These are phyloP conservation scores for Galeruca laticollis DNA, from an alignment of 2,888 invertebrate genomes.

Conservation along the genomic window DNA sequence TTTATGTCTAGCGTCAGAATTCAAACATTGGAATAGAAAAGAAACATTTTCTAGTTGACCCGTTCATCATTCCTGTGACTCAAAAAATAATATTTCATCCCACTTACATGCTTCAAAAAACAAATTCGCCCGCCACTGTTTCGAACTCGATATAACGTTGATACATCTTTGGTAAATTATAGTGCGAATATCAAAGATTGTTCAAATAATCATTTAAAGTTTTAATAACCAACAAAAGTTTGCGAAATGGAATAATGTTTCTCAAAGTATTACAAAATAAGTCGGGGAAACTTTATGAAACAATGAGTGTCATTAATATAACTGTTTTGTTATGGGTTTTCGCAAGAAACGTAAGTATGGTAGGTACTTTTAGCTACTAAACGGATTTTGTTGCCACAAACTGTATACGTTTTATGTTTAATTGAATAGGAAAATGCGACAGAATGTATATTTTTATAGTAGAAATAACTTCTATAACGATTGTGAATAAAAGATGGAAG, in stretches of 20 bases:
- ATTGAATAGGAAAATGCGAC: not conserved
- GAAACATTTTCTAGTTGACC: too few relatives aligned
- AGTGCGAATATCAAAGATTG: not conserved
- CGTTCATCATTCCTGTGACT: too few relatives aligned
- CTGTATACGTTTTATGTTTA: not conserved
- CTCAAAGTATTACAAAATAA: not conserved
- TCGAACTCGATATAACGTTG: too few relatives aligned
- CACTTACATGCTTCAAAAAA: too few relatives aligned
- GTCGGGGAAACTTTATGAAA: not conserved
- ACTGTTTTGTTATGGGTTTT: not conserved
- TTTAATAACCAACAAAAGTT: not conserved
- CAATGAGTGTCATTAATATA: not conserved
- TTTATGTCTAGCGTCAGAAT: too few relatives aligned
- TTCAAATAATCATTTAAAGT: not conserved
- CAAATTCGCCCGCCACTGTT: too few relatives aligned
- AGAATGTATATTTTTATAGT: not conserved
- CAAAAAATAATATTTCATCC: too few relatives aligned
- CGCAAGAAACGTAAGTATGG: not conserved
- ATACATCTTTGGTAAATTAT: too few relatives aligned
- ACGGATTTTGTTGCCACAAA: not conserved
- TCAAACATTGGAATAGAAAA: too few relatives aligned
- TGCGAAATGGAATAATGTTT: not conserved
- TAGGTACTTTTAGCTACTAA: not conserved
- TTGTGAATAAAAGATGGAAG: not conserved
- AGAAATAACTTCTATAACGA: not conserved